Conservation (phyloP, 1,140 invertebrate species). For the Ylistrum balloti region DNA sequence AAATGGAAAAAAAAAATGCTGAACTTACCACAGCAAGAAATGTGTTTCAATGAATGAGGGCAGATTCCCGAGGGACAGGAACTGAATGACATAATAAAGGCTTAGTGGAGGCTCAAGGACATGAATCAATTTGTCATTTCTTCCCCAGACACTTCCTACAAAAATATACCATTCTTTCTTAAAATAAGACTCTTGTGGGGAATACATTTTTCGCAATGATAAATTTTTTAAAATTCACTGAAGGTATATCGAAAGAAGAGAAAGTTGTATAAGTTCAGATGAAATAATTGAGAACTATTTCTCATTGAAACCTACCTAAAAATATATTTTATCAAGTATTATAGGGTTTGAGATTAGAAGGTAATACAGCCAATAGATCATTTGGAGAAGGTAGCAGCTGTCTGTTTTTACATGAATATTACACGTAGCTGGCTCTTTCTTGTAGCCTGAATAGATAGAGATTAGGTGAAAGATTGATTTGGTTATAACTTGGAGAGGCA, state of each 20-base stretch:
- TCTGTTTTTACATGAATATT: neutral
- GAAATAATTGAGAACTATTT: neutral
- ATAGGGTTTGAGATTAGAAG: neutral
- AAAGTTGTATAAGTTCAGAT: neutral
- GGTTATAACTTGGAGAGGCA: neutral
- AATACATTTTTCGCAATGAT: neutral
- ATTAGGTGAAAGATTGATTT: slow-evolving; percentile 7
- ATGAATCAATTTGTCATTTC: neutral
- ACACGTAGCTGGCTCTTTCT: neutral
- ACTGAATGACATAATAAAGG: neutral
- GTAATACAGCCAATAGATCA: neutral
- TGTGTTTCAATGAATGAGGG: neutral
- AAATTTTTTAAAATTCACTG: neutral
- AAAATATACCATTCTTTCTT: neutral
- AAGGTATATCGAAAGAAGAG: neutral
- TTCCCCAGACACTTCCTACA: neutral
- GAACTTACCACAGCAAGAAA: neutral
- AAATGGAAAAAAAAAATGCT: neutral
- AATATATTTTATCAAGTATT: neutral
- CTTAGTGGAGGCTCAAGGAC: neutral
- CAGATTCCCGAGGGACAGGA: neutral
- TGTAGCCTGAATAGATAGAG: neutral
- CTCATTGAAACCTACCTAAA: neutral
- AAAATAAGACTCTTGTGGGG: neutral
- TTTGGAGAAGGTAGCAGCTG: neutral